These are phyloP conservation scores for Ptilonorhynchus violaceus DNA, from an alignment of 2,113 vertebrate species.

Conservation along the genomic window DNA sequence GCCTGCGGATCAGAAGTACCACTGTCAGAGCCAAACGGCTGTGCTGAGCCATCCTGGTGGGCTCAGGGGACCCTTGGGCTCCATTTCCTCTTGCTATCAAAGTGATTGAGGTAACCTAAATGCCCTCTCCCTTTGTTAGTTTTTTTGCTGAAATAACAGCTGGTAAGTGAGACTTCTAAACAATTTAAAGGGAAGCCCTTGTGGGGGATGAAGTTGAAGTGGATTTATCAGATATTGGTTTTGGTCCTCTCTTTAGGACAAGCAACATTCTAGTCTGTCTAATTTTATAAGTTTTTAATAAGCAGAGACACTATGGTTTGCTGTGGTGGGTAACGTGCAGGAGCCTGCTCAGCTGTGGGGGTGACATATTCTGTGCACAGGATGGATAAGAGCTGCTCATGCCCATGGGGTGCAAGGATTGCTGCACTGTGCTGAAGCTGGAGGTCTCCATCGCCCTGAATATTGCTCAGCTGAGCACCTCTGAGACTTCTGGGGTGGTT, in stretches of 20 bases:
- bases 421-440: neutral
- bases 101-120: neutral
- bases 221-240: neutral
- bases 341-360: neutral
- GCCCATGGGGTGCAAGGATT: neutral
- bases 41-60: neutral
- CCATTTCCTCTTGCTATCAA: neutral
- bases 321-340: too few relatives aligned
- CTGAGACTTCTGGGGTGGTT: neutral
- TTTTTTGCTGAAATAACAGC: neutral
- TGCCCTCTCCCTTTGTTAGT: neutral
- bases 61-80: neutral
- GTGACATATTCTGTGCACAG: fast-evolving
- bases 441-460: neutral
- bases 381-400: neutral
- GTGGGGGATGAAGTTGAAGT: neutral
- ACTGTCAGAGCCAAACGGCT: neutral
- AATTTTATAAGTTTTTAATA: neutral
- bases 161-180: neutral
- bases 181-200: neutral
- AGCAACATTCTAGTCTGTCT: neutral
- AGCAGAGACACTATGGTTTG: neutral
- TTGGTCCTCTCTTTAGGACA: neutral
- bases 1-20: neutral
- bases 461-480: neutral